Base-by-base conservation (phyloP, 2,888 invertebrate genomes). In the Podotricha telesiphe region DNA sequence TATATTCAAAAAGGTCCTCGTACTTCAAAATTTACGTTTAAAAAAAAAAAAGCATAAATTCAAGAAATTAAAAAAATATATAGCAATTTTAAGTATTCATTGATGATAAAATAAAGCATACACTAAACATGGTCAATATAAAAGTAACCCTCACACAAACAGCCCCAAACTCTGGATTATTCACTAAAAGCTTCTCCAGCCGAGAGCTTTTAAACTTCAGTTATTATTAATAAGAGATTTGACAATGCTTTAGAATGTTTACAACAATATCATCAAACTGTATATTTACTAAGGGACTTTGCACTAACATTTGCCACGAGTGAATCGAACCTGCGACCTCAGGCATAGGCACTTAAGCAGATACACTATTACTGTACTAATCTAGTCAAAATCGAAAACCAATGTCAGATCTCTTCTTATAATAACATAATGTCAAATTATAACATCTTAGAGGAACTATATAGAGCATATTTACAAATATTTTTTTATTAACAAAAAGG, bases 81-180 rank as follows among this genome's bases (percentile, higher is more conserved):
- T 20, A 40, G 6, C 28, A 28, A 28, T 28, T 28, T 28, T 4
- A 28, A 28, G 28, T 28, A 28, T 28, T 28, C 28, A 2, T 28
- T 28, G 28, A n/a, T n/a, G n/a, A n/a, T n/a, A n/a, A n/a, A 28
- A 28, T 28, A 28, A 28, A 28, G 28, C 28, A 28, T 28, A 28
- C 28, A 28, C 28, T 4, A 2, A 28, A 28, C 28, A 4, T 6
- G 6, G 28, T 28, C 28, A 28, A 7, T 42, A 20, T 11, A 22
- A 61, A 48, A n/a, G 8, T 48, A 34, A 48, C 77, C 79, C 28
- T 10, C 50, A 67, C 51, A 61, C n/a, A 58, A 34, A 50, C 17
- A 22, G 78, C 81, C 83, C 78, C 80, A 78, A 78, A 87, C 88
- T 87, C 88, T 82, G 86, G 87, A 88, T 87, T 86, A 86, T 86